A percentile compares a stretch with the other conserved stretches of the same genome.
Conservation (phyloP, 1,140 invertebrate genomes). For the Bombus turneri region DNA sequence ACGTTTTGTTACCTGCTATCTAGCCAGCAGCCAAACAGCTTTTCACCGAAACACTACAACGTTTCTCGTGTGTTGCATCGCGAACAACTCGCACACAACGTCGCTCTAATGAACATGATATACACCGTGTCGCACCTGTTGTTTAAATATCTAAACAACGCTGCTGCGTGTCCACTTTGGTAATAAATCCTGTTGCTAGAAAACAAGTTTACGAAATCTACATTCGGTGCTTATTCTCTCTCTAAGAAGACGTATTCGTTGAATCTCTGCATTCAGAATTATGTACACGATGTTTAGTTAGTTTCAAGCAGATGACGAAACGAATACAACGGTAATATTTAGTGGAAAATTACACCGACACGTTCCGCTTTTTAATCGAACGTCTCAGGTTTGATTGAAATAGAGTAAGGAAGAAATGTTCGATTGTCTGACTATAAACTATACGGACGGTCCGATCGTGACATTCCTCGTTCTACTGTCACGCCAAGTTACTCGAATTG, state of each 20-base stretch:
- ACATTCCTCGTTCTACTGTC: neutral
- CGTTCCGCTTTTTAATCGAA: neutral
- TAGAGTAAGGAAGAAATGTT: neutral
- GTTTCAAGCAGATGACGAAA: too few species aligned
- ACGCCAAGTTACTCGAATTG: neutral
- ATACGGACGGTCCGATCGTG: neutral
- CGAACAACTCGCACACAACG: neutral
- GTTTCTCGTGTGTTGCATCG: too few species aligned
- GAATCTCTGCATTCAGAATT: too few species aligned
- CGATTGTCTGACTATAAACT: neutral
- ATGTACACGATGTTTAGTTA: too few species aligned
- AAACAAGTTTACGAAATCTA: neutral
- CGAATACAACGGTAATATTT: too few species aligned
- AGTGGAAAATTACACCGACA: too few species aligned
- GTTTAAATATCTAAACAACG: neutral
- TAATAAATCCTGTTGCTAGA: neutral
- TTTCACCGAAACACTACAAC: neutral
- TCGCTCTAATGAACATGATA: conserved; percentile 16
- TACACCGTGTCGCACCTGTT: conserved; percentile 10
- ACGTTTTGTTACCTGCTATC: neutral
- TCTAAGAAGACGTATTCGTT: neutral
- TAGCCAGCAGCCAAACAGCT: neutral
- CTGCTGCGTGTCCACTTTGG: neutral
- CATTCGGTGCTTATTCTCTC: neutral
- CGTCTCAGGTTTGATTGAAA: neutral